Base-by-base conservation (phyloP, 2,888 invertebrate species). In the Hirtodrosophila histrioides region DNA sequence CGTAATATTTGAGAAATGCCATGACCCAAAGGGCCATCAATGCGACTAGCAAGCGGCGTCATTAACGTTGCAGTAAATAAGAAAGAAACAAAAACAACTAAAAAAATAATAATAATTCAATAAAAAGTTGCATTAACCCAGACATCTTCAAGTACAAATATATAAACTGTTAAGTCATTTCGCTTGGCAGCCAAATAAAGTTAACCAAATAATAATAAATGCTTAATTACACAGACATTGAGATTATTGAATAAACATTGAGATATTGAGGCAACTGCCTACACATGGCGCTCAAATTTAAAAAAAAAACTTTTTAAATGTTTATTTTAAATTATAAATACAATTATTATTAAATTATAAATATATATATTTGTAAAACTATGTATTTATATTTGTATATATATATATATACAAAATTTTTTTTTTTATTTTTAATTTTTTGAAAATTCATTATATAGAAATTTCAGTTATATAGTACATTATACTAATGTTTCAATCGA, bases 21-120 rank as follows among this genome's bases (percentile, higher is more conserved):
- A 43, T 78, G 79, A 71, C 85, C 78, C 66, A 51, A 69, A 70
- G 80, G 77, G 72, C 66, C 49, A 10, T 24, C 61, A 55, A 50
- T 9, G 37, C 27, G 37, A 29, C 12, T 27, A 27, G 11, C 29
- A 27, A 29, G 23, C 49, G 50, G 53, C 55, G 56, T 67, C 62
- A 55, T 74, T 58, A 69, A 44, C 9, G 9, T 2, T 17, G 4
- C 40, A 40, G 24, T 55, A n/a, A 55, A 45, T 11, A 45, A 23
- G 23, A 12, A 50, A 5, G 6, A 27, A 27, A 27, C 3, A 3
- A 40, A 35, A n/a, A 33, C 5, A 41, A 7, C 24, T 24, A 45
- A 44, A 17, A 17, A 11, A 35, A 17, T 33, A 11, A 56, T 8
- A 44, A 35, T 3, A 12, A 4, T 17, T 17, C 35, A 50, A 23